Base-by-base conservation (phyloP, 2,113 vertebrate species). In the Ciconia boyciana region DNA sequence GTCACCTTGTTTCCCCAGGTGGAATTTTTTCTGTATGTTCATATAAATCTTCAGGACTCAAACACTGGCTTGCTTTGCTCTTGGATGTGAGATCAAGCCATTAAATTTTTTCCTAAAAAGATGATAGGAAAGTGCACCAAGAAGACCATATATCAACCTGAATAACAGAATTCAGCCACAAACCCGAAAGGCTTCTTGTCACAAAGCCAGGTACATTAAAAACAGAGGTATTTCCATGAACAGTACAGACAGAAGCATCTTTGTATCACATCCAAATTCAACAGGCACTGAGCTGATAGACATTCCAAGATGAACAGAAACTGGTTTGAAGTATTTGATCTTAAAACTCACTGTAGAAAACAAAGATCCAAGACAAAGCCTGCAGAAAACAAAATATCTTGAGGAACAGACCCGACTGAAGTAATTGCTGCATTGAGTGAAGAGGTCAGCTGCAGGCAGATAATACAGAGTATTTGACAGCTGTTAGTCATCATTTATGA, bases 1-100 rank as follows among this genome's bases (percentile, higher is more conserved):
- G 91, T 83, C 91, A 94, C 81, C 89, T 94, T 86, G 79, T 17
- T 81, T 92, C 76, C 83, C 81, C 86, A 70, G 84, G 77, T 70
- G 46, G 25, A 80, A 69, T 62, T n/a, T 83, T 83, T 65, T 65
- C 55, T 78, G 66, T 76, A 76, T 10, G 1, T 44, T 69, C 71
- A 77, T 61, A 83, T 92, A 83, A 94, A 76, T 80, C 90, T 77
- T 89, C 41, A 62, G 28, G 31, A 51, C 52, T 76, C 62, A 10
- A 93, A 61, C 66, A 83, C 36, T 21, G 51, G 49, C 18, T 76
- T 91, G 57, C 65, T 75, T 64, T 93, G 70, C 52, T 82, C 70
- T 83, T 83, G 43, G 60, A 91, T 16, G 4, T 2, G 19, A 86
- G 62, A 93, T 86, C 44, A 82, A 78, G 29, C 19, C 46, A 69